Evolutionary conservation across 2,888 invertebrate genomes (phyloP), one percentile per base, ranked within the genome.

Genomic region (Drosophila limbata): DNA sequence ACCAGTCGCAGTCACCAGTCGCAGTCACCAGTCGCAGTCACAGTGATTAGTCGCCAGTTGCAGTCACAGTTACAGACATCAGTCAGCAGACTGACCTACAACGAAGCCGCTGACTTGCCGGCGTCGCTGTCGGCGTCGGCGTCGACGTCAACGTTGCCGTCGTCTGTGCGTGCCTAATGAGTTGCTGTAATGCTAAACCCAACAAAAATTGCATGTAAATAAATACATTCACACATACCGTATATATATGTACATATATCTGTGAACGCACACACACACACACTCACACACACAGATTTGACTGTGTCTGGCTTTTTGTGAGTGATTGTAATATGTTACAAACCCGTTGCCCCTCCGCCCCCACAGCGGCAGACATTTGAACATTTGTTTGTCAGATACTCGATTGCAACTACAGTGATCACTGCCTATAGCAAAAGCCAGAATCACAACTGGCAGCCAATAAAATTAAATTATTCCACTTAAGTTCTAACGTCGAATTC

Each of bases 151-250:
- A 52, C 73, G 60, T 25, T 60, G 47, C 39, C 62, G 55, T 66
- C 73, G 82, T 79, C 82, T 84, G 84, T 87, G 88, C 88, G 84
- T 84, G 84, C 84, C 85, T 84, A 84, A 84, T 84, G 88, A 87
- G 84, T 82, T 81, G 73, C 68, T 73, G 80, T 79, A 84, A 84
- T 82, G 79, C 68, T 75, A 87, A 84, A 72, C 88, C 73, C 50
- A 57, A 69, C 69, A 56, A 48, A 75, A 73, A 76, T 61, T 68
- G 62, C 66, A 62, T 67, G 57, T 63, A 59, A 48, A 68, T 53
- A 64, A 48, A 55, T 28, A 47, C 31, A 47, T 13, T 10, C 31
- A 55, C 48, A 55, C 21, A 25, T 11, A 2, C 19, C 17, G 11
- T 28, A 31, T 17, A 11, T 31, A 5, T 31, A 5, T 28, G 11